Base-by-base conservation (phyloP, 1,140 invertebrate genomes). In the Hypothenemus hampei region DNA sequence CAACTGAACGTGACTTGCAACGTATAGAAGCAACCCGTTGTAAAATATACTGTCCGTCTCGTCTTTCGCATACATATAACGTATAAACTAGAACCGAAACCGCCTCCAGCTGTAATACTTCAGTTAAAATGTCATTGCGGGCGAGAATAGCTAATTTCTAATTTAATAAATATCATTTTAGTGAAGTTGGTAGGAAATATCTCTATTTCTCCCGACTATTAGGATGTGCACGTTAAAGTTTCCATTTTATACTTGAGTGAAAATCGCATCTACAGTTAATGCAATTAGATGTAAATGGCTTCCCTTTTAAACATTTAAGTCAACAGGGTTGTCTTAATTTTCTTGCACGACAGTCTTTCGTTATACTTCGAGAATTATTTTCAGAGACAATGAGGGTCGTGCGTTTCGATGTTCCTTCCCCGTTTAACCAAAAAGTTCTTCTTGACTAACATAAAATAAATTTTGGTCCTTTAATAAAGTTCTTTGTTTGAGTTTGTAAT, bases 21-120 rank as follows among this genome's bases (percentile, higher is more conserved):
- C 39, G 22, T 41, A 41, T 41, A 21, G 39, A 21, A 21, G 18
- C 39, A 41, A 41, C 39, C 16, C 19, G 39, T 21, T 41, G 10
- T 21, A 21, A 41, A 41, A 41, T 41, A 20, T 41, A 41, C 39
- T 41, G 39, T 41, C 39, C 18, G 39, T 41, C 22, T 20, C 39
- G 22, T 13, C 39, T 21, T 21, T 41, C 19, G 39, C 39, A 41
- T 41, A 41, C 39, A 41, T 41, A 41, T 41, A 10, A 20, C 39
- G 21, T 13, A n/a, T 41, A 19, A 41, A 41, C 39, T 41, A 7
- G 39, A 41, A 21, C 39, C n/a, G 7, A 21, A 21, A 21, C 20
- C 18, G n/a, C n/a, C n/a, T n/a, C n/a, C n/a, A n/a, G n/a, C n/a
- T n/a, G n/a, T n/a, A n/a, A n/a, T n/a, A n/a, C n/a, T n/a, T 21